phyloP scores from a whole-genome alignment of 2,797 vertebrate species.

The Potorous gilbertii region DNA sequence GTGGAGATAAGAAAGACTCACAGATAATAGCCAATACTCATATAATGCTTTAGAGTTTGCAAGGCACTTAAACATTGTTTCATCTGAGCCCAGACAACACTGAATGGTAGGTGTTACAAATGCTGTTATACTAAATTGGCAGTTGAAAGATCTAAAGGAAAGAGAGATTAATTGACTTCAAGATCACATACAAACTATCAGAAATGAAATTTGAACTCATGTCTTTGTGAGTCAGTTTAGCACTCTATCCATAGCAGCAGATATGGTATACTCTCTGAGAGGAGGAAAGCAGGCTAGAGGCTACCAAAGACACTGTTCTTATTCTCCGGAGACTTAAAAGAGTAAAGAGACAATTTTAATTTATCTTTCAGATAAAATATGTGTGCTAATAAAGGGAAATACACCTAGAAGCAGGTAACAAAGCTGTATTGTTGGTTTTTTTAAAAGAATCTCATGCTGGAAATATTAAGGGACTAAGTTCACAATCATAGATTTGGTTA shows the following conservation, averaged over 20 bases:
- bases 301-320: neutral
- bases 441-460: neutral
- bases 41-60: neutral
- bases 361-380: neutral
- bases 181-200: neutral
- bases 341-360: neutral
- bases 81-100: neutral
- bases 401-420: neutral
- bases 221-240: neutral
- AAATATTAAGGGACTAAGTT: neutral
- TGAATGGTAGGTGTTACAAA: neutral
- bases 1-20: neutral
- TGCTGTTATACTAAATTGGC: neutral
- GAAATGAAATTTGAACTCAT: neutral
- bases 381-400: neutral
- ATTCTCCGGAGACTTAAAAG: neutral
- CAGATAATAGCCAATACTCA: neutral
- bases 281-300: neutral
- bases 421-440: neutral
- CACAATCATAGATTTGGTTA: neutral
- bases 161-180: neutral
- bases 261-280: neutral
- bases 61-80: neutral
- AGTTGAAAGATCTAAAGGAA: neutral
- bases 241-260: neutral